Base-by-base conservation (phyloP, 2,113 vertebrate species). In the Suricata suricatta region DNA sequence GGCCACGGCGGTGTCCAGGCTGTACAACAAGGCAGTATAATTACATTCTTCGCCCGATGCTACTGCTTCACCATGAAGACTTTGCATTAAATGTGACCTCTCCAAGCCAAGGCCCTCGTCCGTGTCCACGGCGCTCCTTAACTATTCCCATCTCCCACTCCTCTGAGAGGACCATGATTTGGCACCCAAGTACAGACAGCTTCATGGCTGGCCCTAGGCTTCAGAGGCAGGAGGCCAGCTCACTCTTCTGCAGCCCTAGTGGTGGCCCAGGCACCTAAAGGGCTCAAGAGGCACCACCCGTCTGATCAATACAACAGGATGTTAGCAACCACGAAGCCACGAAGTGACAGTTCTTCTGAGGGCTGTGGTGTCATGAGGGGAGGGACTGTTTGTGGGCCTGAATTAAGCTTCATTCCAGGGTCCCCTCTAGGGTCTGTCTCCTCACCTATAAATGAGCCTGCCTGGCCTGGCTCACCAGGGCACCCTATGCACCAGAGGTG, bases 321-420 rank as follows among this genome's bases (percentile, higher is more conserved):
- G 3, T 44, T 1, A 17, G 19, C 13, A 41, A 80, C 31, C 68
- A 29, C 0, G 1, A 60, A 23, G 38, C 60, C 83, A 15, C 44
- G 9, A 47, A 47, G 15, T 29, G 76, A 63, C 3, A 1, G 17
- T 17, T 21, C 0, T 16, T 7, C 33, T 0, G 5, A 80, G 13
- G 31, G 4, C 35, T 27, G 19, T 0, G 9, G n/a, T 3, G 5
- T 38, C n/a, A 1, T 8, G 29, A 27, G 1, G 17, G 33, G 25
- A 81, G 31, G 63, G 23, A 66, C 54, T 27, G 25, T 2, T 4
- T 66, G 5, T 27, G 8, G 72, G 47, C 38, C n/a, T 38, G 2
- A 8, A 54, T 17, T 21, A 2, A 31, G 44, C 27, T 64, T 68
- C 7, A 0, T 47, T 33, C 66, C 15, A 2, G 11, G 17, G 44